A percentile compares a stretch with the other conserved stretches of the same genome.
Conservation (phyloP, 2,888 invertebrate species). For the Eupelmus urozonus region DNA sequence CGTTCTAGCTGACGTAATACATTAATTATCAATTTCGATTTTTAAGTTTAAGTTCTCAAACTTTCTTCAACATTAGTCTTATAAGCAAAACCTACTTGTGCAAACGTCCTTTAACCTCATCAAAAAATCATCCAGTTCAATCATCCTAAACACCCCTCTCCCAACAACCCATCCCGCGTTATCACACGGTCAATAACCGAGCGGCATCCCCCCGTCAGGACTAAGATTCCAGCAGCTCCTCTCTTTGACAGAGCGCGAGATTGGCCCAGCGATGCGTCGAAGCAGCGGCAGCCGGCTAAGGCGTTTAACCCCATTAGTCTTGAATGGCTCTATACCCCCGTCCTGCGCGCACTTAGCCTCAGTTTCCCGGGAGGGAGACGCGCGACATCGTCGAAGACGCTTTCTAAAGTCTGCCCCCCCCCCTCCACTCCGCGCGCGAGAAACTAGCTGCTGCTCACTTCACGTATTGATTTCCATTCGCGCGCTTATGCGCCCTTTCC, state of each 20-base stretch:
- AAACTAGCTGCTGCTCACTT: slow-evolving; percentile 72
- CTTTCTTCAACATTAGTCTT: too few species aligned
- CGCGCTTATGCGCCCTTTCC: background rate
- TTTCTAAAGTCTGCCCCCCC: slow-evolving; percentile 69
- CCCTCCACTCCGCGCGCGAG: slow-evolving; percentile 63
- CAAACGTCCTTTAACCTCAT: too few species aligned
- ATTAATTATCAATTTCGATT: too few species aligned
- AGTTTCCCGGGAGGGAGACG: slow-evolving; percentile 64
- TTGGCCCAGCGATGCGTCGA: slow-evolving; percentile 39
- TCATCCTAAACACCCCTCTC: too few species aligned
- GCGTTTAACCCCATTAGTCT: slow-evolving; percentile 77
- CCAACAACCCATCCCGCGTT: too few species aligned
- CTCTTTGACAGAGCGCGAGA: slow-evolving; percentile 45
- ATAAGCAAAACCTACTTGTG: too few species aligned
- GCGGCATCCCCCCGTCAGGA: background rate
- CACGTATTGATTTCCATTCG: slow-evolving; percentile 76
- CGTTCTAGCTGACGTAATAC: too few species aligned
- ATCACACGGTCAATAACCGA: slow-evolving; percentile 14
- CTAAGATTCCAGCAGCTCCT: background rate
- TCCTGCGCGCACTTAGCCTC: slow-evolving; percentile 53
- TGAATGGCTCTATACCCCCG: slow-evolving; percentile 67
- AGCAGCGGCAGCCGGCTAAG: slow-evolving; percentile 68
- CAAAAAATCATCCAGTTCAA: too few species aligned
- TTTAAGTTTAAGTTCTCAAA: too few species aligned
- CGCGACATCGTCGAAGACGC: slow-evolving; percentile 68